Percentiles rank a stretch among this genome's conserved stretches.
phyloP scores from a whole-genome alignment of 92 coral and sea anemone genomes.

The Porites lobata region DNA sequence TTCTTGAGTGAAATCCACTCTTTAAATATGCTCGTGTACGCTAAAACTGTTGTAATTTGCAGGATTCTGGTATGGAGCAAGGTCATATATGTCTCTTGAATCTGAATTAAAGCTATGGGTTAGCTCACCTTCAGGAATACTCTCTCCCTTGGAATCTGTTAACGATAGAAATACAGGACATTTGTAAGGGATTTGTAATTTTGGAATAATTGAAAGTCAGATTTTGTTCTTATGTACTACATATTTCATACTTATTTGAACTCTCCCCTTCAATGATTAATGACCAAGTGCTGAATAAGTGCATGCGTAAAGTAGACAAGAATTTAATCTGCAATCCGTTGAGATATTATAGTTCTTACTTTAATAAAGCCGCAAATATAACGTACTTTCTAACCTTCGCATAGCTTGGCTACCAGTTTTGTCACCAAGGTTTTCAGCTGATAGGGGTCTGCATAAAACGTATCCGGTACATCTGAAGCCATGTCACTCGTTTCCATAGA shows the following conservation, averaged over 20 bases:
- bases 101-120: too few relatives aligned
- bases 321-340: too few relatives aligned
- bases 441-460: conserved; percentile 37
- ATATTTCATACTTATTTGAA: too few relatives aligned
- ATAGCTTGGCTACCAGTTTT: conserved; percentile 27
- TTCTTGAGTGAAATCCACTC: too few relatives aligned
- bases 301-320: too few relatives aligned
- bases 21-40: too few relatives aligned
- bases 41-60: too few relatives aligned
- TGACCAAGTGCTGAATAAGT: too few relatives aligned
- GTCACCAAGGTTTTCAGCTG: conserved; percentile 21
- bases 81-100: too few relatives aligned
- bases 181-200: not conserved
- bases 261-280: too few relatives aligned
- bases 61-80: too few relatives aligned
- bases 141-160: not conserved
- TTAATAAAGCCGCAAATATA: not conserved
- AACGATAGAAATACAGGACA: not conserved
- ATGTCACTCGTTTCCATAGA: conserved; percentile 53
- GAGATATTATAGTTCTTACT: too few relatives aligned
- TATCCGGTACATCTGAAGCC: conserved; percentile 51
- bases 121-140: not conserved
- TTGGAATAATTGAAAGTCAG: not conserved
- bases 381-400: conserved; percentile 20
- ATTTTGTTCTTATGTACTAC: not conserved